Evolutionary conservation across 2,888 invertebrate genomes (phyloP).

Genomic region (Dexiosoma caninum): DNA sequence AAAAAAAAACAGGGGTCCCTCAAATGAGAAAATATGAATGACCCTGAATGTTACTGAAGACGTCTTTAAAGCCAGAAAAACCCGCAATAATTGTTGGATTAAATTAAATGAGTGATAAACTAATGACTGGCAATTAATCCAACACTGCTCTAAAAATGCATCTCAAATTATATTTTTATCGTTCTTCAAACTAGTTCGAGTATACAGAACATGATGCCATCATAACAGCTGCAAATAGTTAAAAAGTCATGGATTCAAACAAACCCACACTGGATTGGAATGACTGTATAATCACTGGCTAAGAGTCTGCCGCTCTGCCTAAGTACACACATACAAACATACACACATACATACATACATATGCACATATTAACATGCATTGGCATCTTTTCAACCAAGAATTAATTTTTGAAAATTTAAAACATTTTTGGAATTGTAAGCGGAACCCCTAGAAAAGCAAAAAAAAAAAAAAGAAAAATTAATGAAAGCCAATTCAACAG

Average conservation of each 20-base stretch:
- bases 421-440: conserved; percentile 36
- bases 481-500: conserved; percentile 2
- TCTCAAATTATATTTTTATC: conserved; percentile 3
- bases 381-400: background rate
- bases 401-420: background rate
- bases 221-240: conserved; percentile 37
- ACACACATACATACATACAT: no score
- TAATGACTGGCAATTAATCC: conserved; percentile 12
- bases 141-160: conserved; percentile 16
- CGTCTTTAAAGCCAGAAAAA: background rate
- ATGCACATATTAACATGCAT: no score
- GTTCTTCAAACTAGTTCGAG: conserved; percentile 1
- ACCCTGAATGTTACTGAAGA: background rate
- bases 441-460: background rate
- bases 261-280: conserved; percentile 34
- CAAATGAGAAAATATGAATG: no score
- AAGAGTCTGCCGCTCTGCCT: conserved; percentile 33
- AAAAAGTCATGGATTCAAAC: conserved; percentile 29
- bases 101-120: no score
- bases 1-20: no score
- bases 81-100: no score
- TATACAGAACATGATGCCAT: conserved; percentile 15
- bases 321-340: no score
- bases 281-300: conserved; percentile 10
- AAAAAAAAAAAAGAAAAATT: background rate